Percentiles rank a stretch among this genome's conserved stretches.
Conservation (phyloP, 2,113 vertebrate genomes). For the Cisticola juncidis region DNA sequence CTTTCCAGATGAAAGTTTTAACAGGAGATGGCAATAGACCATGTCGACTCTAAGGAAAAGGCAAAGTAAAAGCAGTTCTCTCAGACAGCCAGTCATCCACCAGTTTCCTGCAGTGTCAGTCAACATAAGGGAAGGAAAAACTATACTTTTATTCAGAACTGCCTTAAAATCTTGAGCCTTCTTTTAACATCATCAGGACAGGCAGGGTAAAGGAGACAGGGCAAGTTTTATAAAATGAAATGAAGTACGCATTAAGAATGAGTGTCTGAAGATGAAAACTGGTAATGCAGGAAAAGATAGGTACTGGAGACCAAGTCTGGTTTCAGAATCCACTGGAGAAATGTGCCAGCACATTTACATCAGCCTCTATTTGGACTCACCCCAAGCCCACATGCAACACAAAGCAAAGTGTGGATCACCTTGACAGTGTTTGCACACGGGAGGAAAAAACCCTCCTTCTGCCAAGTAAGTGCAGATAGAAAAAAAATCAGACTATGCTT, state of each 20-base stretch:
- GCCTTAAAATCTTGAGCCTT: not conserved
- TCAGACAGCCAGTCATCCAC: not conserved
- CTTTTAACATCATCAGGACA: not conserved
- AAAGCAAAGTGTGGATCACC: not conserved
- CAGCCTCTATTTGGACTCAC: not conserved
- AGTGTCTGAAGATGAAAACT: not conserved
- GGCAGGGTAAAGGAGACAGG: not conserved
- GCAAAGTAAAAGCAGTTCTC: not conserved
- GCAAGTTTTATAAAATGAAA: not conserved
- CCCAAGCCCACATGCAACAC: not conserved
- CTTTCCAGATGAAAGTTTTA: not conserved
- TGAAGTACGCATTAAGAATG: accelerated
- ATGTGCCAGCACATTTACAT: not conserved
- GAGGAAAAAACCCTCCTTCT: not conserved
- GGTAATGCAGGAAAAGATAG: not conserved
- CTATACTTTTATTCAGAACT: not conserved
- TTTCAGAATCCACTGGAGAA: not conserved
- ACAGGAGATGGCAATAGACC: not conserved
- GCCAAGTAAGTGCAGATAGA: not conserved
- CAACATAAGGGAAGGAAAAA: not conserved
- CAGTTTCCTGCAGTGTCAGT: not conserved
- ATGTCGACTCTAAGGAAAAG: not conserved
- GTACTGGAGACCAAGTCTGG: not conserved
- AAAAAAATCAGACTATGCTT: not conserved
- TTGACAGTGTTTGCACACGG: not conserved